Percentiles rank a stretch among this genome's conserved stretches.
Conservation (phyloP, 92 coral and sea anemone species). For the Zoanthus sansibaricus region DNA sequence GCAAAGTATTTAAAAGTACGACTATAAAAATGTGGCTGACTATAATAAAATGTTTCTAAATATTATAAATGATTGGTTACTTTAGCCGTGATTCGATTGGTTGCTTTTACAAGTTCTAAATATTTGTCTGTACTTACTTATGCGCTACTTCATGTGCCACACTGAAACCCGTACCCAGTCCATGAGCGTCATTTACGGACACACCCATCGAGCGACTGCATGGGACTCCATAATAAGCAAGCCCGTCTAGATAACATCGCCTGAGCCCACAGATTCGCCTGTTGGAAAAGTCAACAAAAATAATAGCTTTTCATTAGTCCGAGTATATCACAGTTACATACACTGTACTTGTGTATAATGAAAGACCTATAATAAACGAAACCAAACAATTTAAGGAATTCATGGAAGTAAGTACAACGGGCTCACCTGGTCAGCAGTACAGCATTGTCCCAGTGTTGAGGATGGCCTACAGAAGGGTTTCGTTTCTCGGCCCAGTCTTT, state of each 20-base stretch:
- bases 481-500: conserved; percentile 57
- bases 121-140: conserved; percentile 70
- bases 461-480: conserved; percentile 56
- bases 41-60: too few relatives aligned
- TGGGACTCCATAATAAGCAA: conserved; percentile 70
- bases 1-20: too few relatives aligned
- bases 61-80: too few relatives aligned
- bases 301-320: too few relatives aligned
- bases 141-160: conserved; percentile 94
- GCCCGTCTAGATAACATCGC: conserved; percentile 67
- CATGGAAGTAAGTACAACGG: neutral
- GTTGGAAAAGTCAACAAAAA: neutral
- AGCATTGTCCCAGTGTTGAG: conserved; percentile 74
- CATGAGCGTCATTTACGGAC: conserved; percentile 72
- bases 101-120: neutral
- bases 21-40: too few relatives aligned
- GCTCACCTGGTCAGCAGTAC: conserved; percentile 76
- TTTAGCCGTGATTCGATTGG: too few relatives aligned
- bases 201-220: conserved; percentile 66
- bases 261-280: conserved; percentile 80
- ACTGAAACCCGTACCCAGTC: conserved; percentile 76
- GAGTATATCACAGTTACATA: too few relatives aligned
- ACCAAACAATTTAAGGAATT: neutral
- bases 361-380: neutral
- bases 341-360: too few relatives aligned